Evolutionary conservation across 2,797 vertebrate genomes (phyloP), one percentile per base, ranked within the genome.

Genomic region (Mormyrops attenuatus): DNA sequence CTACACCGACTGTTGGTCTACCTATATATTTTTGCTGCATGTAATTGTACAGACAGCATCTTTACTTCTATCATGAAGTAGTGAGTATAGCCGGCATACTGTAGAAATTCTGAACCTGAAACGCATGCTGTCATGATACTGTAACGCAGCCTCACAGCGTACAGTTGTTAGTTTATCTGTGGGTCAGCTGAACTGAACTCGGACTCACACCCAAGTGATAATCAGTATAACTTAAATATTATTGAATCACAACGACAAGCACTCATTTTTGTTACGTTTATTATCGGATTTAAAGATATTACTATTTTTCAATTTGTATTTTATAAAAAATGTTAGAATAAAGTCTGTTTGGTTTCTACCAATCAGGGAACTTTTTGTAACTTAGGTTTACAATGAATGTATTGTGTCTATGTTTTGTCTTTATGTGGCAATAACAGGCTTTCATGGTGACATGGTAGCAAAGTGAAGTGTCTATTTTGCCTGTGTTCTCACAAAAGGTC

Each of bases 1-100:
- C 50, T 86, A 86, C 11, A 52, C 26, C 55, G 47, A 86, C 49
- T 52, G 44, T 55, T 38, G 57, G 38, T 85, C 41, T 73, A 44
- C 38, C 22, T 89, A 50, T 26, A 63, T 49, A 80, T 55, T 63
- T 52, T 89, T 85, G 52, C 38, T 26, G 41, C 73, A 57, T 63
- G 22, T 63, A 44, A 85, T 85, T 85, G 88, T 85, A 85, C 41
- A 89, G 55, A 85, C 53, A 26, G 13, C 49, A 89, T 47, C 55
- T 89, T 63, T 50, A 85, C 80, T 84, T 85, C 13, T 89, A 34
- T 50, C 89, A 93, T 89, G 89, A 92, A 93, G 93, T 90, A 66
- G 88, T 85, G 9, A 50, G 55, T 49, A 44, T 89, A 89, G 77
- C 34, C 6, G 11, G 53, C 38, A 41, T 82, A 41, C 85, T 30